Evolutionary conservation across 2,113 vertebrate genomes (phyloP), one percentile per base, ranked within the genome.

Genomic region (Catharus fuscescens): DNA sequence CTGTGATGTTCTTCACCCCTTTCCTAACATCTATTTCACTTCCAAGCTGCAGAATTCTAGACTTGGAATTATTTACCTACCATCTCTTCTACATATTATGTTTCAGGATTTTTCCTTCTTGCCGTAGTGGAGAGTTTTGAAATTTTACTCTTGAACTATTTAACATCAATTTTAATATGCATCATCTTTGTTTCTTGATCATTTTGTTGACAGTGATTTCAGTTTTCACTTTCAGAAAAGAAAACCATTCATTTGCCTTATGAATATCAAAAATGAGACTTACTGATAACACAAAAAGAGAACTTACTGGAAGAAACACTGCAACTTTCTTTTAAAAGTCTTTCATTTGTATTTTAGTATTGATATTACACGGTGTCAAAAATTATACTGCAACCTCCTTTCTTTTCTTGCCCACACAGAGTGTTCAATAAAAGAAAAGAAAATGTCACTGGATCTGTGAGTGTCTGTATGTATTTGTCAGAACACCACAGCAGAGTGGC

Each of bases 321-420:
- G 57, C 36, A 71, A 78, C 80, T 95, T 71, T 73, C 40, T 83
- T 84, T 76, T 65, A 53, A 54, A 77, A 91, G 42, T 21, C 56
- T 77, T 92, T 96, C 84, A 88, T 85, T 83, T 84, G 40, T 89
- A 31, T 84, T 90, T 61, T 61, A 69, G 32, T 90, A 80, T 70
- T 92, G 90, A 52, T 95, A 82, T 80, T 65, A 83, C 91, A 77
- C 6, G 31, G 47, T 69, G 47, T 80, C 64, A 72, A 67, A 88
- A 92, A 93, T 87, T 95, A 57, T 21, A 52, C 76, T 32, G 78
- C 57, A 84, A 40, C 65, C 73, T 64, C 82, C 67, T 91, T 94
- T 88, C 80, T 91, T 88, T 77, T 38, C 61, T 83, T 94, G 64
- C 93, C 90, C 78, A 86, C 92, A 88, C 92, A 83, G 61, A 88